Base-by-base conservation (phyloP, 2,113 vertebrate genomes). In the Notarius lentiginosus region DNA sequence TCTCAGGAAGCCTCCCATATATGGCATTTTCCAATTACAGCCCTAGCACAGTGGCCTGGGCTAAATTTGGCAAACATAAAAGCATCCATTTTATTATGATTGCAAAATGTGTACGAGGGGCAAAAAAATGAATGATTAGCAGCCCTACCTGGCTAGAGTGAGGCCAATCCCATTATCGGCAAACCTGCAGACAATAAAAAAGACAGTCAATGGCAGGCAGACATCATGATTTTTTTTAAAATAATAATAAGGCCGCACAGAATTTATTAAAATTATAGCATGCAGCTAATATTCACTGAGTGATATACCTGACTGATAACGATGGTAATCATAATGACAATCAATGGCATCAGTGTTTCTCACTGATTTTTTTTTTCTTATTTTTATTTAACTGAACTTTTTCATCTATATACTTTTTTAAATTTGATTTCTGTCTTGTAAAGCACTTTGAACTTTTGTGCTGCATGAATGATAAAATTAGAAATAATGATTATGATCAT, bases 161-260 rank as follows among this genome's bases (percentile, higher is more conserved):
- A 99, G 95, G 51, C 98, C 97, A 14, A 99, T 97, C 85, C 97
- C 98, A 0, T 99, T 99, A 95, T 99, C 98, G 84, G 98, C 97
- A 94, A 99, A 99, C 93, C 98, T 99, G 92, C 53, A 86, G 63
- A 72, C 68, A 86, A 92, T 47, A 91, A 88, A 90, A 92, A 63
- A 68, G 34, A 82, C 53, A 66, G 84, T 90, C 82, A 90, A 70
- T 27, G 49, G 9, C 20, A 66, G 73, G 18, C 85, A 68, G 60
- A 82, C 68, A 82, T 75, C 82, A 63, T 53, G 55, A 10, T 20
- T 10, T 1, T 58, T 18, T 53, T 55, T n/a, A 7, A 49, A 34
- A 34, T 41, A 41, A 24, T 5, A 56, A 82, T 66, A 53, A 66
- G 18, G 4, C 58, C 76, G 75, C 47, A 84, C 41, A 82, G 47